Conservation (phyloP, 2,888 invertebrate species). For the Tanytarsus gracilentus region DNA sequence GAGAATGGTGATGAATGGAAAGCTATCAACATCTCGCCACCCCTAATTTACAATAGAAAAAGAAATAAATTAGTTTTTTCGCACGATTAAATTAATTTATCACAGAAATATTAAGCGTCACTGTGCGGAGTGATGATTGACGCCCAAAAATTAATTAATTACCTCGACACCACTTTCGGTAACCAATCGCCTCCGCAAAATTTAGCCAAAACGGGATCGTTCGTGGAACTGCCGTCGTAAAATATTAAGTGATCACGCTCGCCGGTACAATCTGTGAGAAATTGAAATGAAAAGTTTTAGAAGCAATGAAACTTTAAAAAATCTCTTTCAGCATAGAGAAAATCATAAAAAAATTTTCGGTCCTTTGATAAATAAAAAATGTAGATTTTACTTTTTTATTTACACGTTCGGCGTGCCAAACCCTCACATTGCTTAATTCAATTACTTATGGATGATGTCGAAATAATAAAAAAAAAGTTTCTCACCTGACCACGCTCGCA, state of each 20-base stretch:
- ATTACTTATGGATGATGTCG: too few species aligned
- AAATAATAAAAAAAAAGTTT: too few species aligned
- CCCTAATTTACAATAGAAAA: conserved; percentile 42
- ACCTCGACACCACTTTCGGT: conserved; percentile 64
- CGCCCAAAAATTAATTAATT: conserved; percentile 33
- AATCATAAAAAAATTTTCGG: too few species aligned
- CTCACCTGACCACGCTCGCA: conserved; percentile 60
- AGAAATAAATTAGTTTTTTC: conserved; percentile 7
- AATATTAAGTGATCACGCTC: conserved; percentile 76
- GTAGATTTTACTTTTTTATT: too few species aligned
- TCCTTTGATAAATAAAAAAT: too few species aligned
- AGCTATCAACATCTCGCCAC: conserved; percentile 77
- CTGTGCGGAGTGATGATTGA: background rate
- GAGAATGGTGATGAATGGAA: conserved; percentile 79
- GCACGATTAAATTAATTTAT: background rate
- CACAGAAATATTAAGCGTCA: background rate
- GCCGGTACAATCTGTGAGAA: conserved; percentile 57
- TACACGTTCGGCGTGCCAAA: too few species aligned
- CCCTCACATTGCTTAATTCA: too few species aligned
- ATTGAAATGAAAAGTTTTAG: too few species aligned
- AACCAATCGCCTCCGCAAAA: conserved; percentile 84
- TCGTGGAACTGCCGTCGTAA: conserved; percentile 73
- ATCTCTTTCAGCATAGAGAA: too few species aligned
- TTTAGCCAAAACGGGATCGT: conserved; percentile 73
- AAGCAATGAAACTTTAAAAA: too few species aligned